These are phyloP conservation scores for Steinernema khuongi DNA, from an alignment of 1,140 invertebrate species.

Conservation along the genomic window DNA sequence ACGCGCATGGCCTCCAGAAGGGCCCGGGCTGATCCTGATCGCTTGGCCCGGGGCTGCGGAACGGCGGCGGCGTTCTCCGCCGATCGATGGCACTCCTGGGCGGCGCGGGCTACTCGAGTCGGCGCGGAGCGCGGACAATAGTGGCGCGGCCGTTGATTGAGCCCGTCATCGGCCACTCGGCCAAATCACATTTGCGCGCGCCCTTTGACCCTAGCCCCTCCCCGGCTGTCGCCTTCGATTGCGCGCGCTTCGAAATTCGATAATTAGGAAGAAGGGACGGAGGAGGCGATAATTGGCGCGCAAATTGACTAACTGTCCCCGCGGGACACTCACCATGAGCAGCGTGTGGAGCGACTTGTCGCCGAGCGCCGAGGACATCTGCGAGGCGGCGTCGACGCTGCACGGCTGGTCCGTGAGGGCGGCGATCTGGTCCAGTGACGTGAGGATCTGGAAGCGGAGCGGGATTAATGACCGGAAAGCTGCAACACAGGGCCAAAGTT, in stretches of 20 bases:
- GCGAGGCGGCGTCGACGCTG: neutral
- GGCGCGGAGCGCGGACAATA: neutral
- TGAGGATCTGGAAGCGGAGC: slow-evolving; percentile 39
- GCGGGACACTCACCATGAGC: slow-evolving; percentile 36
- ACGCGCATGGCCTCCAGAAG: too few relatives aligned
- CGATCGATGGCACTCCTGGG: neutral
- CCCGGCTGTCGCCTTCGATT: neutral
- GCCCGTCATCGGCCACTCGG: slow-evolving; percentile 10
- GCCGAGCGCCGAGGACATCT: slow-evolving; percentile 35
- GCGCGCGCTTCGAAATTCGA: neutral
- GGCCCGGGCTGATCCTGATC: too few relatives aligned
- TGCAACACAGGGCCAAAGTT: neutral
- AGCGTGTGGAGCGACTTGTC: slow-evolving; percentile 35
- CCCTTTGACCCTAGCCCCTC: neutral
- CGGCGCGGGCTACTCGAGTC: neutral
- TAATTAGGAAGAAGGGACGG: slow-evolving; percentile 18
- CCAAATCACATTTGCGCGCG: slow-evolving; percentile 7
- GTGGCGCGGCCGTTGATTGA: slow-evolving; percentile 4
- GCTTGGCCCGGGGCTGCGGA: neutral
- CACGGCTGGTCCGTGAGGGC: slow-evolving; percentile 31
- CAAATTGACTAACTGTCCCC: slow-evolving; percentile 12
- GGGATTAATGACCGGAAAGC: neutral
- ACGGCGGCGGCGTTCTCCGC: neutral
- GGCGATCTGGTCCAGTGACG: slow-evolving; percentile 43
- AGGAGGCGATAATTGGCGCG: neutral